phyloP scores from a whole-genome alignment of 2,797 vertebrate species.

The Sebastolobus alascanus region DNA sequence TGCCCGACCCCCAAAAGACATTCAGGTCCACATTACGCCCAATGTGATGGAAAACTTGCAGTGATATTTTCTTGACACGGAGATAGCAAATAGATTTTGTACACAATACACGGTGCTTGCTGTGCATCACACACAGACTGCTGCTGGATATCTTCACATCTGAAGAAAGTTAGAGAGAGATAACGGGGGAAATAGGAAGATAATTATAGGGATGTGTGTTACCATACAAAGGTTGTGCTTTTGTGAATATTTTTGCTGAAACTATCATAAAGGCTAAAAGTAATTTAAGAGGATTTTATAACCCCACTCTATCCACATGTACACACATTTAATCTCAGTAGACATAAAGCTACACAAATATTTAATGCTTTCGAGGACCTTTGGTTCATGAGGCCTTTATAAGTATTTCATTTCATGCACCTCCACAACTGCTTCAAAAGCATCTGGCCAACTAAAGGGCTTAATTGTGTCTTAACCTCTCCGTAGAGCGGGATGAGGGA shows the following conservation, averaged over 20 bases:
- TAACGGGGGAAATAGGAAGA: constrained; percentile 4
- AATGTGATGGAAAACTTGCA: constrained; percentile 42
- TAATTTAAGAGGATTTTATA: constrained; percentile 6
- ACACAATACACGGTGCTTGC: constrained; percentile 28
- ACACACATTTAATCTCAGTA: constrained; percentile 3
- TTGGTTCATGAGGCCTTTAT: constrained; percentile 47
- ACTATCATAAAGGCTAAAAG: constrained; percentile 12
- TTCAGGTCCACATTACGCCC: constrained; percentile 41
- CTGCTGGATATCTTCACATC: constrained; percentile 39
- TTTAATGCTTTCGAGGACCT: constrained; percentile 36
- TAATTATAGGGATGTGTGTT: constrained; percentile 26
- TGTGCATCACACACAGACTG: constrained; percentile 43
- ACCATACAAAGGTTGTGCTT: constrained; percentile 8
- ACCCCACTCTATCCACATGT: background rate
- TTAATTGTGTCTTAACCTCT: constrained; percentile 82
- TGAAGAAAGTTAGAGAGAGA: constrained; percentile 14
- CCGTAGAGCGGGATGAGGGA: constrained; percentile 10
- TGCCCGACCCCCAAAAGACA: constrained; percentile 63
- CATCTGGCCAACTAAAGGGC: constrained; percentile 76
- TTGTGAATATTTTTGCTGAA: constrained; percentile 15
- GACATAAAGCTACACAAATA: constrained; percentile 22
- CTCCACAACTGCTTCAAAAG: constrained; percentile 79
- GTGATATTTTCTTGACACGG: constrained; percentile 65
- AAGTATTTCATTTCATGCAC: constrained; percentile 84
- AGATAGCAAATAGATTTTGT: constrained; percentile 56